Conservation (phyloP, 1,140 invertebrate species). For the Cotesia chilonis region DNA sequence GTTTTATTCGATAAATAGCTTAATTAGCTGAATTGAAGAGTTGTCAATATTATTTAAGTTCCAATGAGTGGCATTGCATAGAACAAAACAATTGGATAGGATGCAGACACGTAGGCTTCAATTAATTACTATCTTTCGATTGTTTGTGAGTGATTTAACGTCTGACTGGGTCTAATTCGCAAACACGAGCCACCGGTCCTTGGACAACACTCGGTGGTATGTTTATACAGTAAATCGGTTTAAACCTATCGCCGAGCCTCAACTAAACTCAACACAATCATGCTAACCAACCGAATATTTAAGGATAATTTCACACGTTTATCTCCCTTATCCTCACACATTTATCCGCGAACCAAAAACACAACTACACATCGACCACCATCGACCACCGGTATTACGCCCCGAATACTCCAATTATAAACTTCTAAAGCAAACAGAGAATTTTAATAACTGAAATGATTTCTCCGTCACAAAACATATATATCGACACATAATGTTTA, state of each 20-base stretch:
- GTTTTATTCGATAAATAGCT: no score
- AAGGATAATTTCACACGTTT: conserved; percentile 2
- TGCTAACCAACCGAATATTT: conserved; percentile 2
- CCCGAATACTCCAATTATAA: no score
- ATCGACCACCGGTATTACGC: no score
- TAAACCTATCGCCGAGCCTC: neutral
- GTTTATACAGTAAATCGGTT: conserved; percentile 44
- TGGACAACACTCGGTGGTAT: conserved; percentile 37
- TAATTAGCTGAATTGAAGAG: no score
- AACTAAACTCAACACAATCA: neutral
- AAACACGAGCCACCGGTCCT: conserved; percentile 47
- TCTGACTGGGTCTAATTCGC: conserved; percentile 59
- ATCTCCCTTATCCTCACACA: neutral
- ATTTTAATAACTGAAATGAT: no score
- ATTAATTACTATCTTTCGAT: conserved; percentile 19
- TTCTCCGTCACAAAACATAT: no score
- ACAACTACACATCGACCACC: no score
- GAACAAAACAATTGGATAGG: neutral
- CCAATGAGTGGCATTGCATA: no score
- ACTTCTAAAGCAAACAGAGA: no score
- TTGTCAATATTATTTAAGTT: no score
- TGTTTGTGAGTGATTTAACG: conserved; percentile 53
- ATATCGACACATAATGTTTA: no score
- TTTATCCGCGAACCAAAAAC: no score
- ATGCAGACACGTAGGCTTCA: neutral